Conservation (phyloP, 2,113 vertebrate species). For the Lucifuga dentata region DNA sequence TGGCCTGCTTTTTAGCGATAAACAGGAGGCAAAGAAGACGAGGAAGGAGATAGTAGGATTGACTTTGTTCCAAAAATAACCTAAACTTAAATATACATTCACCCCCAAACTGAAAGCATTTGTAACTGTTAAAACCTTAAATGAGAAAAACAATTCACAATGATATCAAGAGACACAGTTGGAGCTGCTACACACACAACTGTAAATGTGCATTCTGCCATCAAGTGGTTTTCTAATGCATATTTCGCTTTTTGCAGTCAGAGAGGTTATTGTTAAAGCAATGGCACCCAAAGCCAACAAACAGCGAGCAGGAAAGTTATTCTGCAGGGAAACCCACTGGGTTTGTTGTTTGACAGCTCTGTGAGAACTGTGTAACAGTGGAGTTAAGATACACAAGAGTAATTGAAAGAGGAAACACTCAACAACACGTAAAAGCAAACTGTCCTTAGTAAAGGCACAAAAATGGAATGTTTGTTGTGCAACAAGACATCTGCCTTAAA, state of each 20-base stretch:
- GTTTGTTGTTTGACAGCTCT: conserved; percentile 22
- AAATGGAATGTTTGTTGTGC: too few relatives aligned
- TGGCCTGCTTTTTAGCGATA: too few relatives aligned
- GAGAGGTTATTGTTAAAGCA: conserved; percentile 12
- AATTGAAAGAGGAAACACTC: too few relatives aligned
- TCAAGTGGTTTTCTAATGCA: neutral
- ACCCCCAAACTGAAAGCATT: neutral
- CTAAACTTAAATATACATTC: too few relatives aligned
- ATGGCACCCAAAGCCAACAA: conserved; percentile 8
- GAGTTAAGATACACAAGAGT: conserved; percentile 19
- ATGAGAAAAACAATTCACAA: neutral
- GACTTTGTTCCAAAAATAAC: too few relatives aligned
- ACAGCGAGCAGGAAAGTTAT: neutral
- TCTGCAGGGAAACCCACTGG: conserved; percentile 10
- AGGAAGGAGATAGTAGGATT: too few relatives aligned
- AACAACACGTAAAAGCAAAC: too few relatives aligned
- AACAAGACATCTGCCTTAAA: neutral
- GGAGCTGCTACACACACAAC: too few relatives aligned
- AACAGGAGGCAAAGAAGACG: too few relatives aligned
- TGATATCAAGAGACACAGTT: neutral
- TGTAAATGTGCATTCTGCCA: conserved; percentile 1
- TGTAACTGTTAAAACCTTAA: too few relatives aligned
- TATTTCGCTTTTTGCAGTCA: conserved; percentile 25
- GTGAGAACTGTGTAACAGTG: conserved; percentile 34
- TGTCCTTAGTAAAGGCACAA: too few relatives aligned